These are phyloP conservation scores for Coelogynopora nodosa DNA, from an alignment of 2,888 invertebrate genomes.

Conservation along the genomic window DNA sequence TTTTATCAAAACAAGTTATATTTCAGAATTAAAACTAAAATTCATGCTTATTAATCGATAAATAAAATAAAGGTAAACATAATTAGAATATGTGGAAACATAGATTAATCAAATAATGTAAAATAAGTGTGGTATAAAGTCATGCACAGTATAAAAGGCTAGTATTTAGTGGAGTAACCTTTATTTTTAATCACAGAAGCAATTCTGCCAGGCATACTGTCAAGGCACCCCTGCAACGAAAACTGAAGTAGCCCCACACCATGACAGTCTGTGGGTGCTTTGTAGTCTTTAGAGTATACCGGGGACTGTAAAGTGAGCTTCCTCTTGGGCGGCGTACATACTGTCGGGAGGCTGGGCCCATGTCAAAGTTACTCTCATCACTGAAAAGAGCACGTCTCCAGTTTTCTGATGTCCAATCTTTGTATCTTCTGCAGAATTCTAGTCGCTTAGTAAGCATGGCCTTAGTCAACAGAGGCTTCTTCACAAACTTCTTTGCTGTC, in stretches of 20 bases:
- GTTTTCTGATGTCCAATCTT: neutral
- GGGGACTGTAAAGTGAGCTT: neutral
- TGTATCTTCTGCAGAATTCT: neutral
- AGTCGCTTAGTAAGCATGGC: neutral
- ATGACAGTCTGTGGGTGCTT: neutral
- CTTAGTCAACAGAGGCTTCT: neutral
- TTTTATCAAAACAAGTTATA: too few relatives aligned
- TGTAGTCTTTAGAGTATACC: neutral
- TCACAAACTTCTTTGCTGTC: neutral
- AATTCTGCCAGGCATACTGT: too few relatives aligned
- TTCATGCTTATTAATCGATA: too few relatives aligned
- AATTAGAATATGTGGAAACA: too few relatives aligned
- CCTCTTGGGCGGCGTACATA: neutral
- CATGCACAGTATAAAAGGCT: too few relatives aligned
- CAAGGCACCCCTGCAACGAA: neutral
- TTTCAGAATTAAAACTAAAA: too few relatives aligned
- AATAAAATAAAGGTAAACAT: too few relatives aligned
- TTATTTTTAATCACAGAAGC: too few relatives aligned
- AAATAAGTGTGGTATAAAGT: too few relatives aligned
- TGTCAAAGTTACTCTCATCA: neutral
- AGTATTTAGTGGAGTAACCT: too few relatives aligned
- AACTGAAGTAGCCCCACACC: neutral
- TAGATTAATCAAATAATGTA: too few relatives aligned
- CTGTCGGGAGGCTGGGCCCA: neutral
- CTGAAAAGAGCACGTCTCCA: neutral